Evolutionary conservation across 2,797 vertebrate genomes (phyloP), one percentile per base, ranked within the genome.

Genomic region (Melanotaenia parkinsoni): DNA sequence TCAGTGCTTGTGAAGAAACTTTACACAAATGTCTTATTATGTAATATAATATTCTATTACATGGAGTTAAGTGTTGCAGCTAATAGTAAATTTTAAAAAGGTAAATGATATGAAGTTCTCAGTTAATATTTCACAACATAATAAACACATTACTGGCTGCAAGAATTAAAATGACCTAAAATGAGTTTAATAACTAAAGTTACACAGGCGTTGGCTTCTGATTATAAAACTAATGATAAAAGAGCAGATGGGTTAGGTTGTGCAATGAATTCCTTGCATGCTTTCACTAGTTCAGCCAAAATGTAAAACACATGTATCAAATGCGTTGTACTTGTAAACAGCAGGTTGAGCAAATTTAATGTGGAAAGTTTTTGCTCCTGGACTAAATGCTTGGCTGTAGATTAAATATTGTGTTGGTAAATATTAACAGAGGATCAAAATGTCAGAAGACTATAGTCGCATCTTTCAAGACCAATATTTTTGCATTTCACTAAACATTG

Each of bases 401-500:
- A 53, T 26, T 13, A 26, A 26, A 53, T 26, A 13, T 53, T 54
- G 9, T 26, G 24, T 28, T 40, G 13, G 54, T 56, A 14, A n/a
- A 33, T 16, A 58, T n/a, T 45, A 38, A 51, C 14, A 35, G 60
- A 66, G 9, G 5, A 26, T 76, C 20, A 37, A 35, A 2, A 57
- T 63, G 33, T 64, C 0, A 73, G 37, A 59, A 40, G 24, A 51
- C 22, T 18, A 58, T 65, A 67, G 28, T 24, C 59, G 74, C 0
- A 6, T 3, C 1, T 61, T 57, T 71, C 58, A 37, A 54, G 56
- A 38, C 24, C 20, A 24, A 63, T 70, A 67, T 76, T 64, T 78
- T 53, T 71, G n/a, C 37, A 35, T 8, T 5, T 43, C 47, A 57
- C 60, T 74, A 67, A 90, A 81, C 16, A n/a, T 20, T 77, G 63